phyloP scores from a whole-genome alignment of 2,797 vertebrate genomes.

The Saxicola maurus region DNA sequence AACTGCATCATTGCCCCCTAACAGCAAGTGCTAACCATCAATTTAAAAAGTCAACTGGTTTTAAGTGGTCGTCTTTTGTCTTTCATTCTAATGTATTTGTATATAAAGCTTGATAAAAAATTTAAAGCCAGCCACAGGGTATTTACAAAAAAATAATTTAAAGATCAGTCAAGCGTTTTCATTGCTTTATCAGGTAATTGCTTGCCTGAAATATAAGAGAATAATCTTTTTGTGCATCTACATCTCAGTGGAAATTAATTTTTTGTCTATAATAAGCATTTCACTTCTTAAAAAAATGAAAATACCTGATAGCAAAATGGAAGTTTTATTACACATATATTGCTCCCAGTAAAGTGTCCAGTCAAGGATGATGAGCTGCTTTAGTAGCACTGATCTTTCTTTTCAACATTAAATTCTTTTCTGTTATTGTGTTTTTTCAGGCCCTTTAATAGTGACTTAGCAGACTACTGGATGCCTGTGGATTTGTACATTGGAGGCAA shows the following conservation, averaged over 20 bases:
- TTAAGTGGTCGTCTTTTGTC: background rate
- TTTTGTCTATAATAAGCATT: background rate
- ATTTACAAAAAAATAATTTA: background rate
- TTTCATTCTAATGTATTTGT: background rate
- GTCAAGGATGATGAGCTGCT: background rate
- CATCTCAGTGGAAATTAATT: background rate
- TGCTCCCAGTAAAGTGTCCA: background rate
- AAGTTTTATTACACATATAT: background rate
- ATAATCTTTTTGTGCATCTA: background rate
- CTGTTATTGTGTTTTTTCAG: constrained; percentile 63
- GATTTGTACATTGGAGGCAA: constrained; percentile 95
- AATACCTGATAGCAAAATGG: background rate
- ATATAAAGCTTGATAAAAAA: background rate
- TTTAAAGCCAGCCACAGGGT: background rate
- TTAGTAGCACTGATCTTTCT: background rate
- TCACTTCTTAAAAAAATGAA: background rate
- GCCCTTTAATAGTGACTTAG: constrained; percentile 79
- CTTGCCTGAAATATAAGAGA: background rate
- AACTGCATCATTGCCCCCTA: constrained; percentile 49
- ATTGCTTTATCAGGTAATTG: background rate
- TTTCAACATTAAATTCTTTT: background rate
- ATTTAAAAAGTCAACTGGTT: fast-evolving
- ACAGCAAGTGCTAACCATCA: background rate
- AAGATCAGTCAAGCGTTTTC: background rate
- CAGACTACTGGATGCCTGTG: constrained; percentile 93